Percentiles rank a stretch among this genome's conserved stretches.
Evolutionary conservation across 2,797 vertebrate species (phyloP).

Genomic region (Lepilemur ruficaudatus): DNA sequence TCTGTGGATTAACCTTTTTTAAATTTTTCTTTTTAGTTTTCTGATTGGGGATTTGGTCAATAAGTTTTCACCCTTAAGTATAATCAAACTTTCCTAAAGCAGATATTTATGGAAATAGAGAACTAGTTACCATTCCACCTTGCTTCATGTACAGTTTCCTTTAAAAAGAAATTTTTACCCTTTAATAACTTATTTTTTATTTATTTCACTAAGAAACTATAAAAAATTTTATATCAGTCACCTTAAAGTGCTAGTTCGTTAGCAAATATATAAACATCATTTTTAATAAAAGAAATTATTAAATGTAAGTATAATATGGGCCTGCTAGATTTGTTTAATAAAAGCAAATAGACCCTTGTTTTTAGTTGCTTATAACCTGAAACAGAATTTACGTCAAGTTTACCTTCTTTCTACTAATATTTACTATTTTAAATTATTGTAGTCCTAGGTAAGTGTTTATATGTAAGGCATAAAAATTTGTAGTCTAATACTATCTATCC

Average conservation of each 20-base stretch:
- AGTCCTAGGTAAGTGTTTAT: not conserved
- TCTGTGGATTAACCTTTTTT: not conserved
- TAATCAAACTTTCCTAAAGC: not conserved
- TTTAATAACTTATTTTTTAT: constrained; percentile 5
- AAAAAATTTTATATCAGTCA: not conserved
- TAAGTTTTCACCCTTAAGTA: not conserved
- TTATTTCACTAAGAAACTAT: constrained; percentile 1
- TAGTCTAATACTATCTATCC: not conserved
- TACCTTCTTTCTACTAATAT: not conserved
- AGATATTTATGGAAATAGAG: not conserved
- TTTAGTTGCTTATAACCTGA: not conserved
- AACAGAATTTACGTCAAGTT: not conserved
- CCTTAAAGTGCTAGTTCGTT: not conserved
- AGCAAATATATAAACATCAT: not conserved
- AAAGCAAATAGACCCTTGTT: not conserved
- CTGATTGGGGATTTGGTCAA: not conserved
- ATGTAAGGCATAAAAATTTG: not conserved
- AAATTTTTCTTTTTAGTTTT: not conserved
- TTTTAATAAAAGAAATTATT: constrained; percentile 27
- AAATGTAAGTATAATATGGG: not conserved
- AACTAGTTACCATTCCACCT: not conserved
- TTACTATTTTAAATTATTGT: constrained; percentile 5
- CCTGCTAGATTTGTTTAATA: not conserved
- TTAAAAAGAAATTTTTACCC: not conserved
- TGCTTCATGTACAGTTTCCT: not conserved